Evolutionary conservation across 2,113 vertebrate species (phyloP).

Genomic region (Barbus barbus): DNA sequence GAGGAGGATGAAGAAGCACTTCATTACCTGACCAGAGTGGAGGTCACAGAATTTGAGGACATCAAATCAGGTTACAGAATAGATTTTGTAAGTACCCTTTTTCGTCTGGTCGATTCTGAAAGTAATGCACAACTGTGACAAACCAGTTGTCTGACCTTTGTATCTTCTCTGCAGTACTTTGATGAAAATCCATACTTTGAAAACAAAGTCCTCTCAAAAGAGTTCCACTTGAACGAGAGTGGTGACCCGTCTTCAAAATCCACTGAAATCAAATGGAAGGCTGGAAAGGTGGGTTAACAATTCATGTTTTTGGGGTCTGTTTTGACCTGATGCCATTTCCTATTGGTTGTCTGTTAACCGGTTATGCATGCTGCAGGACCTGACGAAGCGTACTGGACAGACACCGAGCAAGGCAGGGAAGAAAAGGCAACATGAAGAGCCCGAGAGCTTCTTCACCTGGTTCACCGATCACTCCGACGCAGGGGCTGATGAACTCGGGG

Average conservation of each 20-base stretch:
- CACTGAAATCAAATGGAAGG: constrained; percentile 92
- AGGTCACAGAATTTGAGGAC: constrained; percentile 93
- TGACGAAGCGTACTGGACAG: constrained; percentile 88
- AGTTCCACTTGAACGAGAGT: constrained; percentile 90
- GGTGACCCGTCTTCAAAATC: constrained; percentile 91
- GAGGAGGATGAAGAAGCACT: constrained; percentile 69
- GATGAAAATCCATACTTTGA: constrained; percentile 94
- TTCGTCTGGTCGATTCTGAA: not conserved
- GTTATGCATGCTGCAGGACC: constrained; percentile 71
- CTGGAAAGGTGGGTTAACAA: constrained; percentile 79
- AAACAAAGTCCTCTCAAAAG: constrained; percentile 93
- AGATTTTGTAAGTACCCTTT: constrained; percentile 86
- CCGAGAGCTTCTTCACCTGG: constrained; percentile 92
- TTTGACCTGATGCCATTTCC: not conserved
- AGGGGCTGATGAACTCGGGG: constrained; percentile 85
- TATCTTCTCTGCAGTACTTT: constrained; percentile 78
- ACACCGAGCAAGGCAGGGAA: constrained; percentile 89
- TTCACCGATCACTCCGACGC: constrained; percentile 91
- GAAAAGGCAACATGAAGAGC: constrained; percentile 90
- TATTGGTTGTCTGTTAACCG: not conserved
- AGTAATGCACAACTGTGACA: not conserved
- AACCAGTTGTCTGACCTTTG: not conserved
- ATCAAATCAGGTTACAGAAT: constrained; percentile 96
- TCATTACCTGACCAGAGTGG: constrained; percentile 90
- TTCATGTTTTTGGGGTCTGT: not conserved